Evolutionary conservation across 2,888 invertebrate genomes (phyloP).

Genomic region (Digitonthophagus gazella): DNA sequence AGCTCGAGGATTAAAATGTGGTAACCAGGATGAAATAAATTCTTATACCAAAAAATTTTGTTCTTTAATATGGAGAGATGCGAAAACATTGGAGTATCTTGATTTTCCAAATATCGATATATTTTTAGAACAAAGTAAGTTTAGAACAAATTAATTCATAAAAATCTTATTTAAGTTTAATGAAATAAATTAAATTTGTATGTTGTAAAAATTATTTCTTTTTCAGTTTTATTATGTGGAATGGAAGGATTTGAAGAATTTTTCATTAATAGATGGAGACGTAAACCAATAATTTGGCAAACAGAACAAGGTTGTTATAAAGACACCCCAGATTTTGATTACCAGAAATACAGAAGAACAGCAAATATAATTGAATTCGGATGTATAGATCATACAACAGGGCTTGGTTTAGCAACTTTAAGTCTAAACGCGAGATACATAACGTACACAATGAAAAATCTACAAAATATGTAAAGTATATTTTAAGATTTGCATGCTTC

Average conservation of each 20-base stretch:
- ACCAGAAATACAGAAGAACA: constrained; percentile 31
- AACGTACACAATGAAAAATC: neutral
- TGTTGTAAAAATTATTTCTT: constrained; percentile 2
- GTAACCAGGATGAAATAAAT: neutral
- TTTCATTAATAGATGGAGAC: constrained; percentile 43
- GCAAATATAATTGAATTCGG: constrained; percentile 45
- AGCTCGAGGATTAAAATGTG: constrained; percentile 26
- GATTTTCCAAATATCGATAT: constrained; percentile 41
- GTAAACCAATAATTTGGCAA: constrained; percentile 48
- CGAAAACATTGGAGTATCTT: constrained; percentile 38
- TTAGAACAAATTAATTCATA: too few species aligned
- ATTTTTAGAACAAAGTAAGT: constrained; percentile 44
- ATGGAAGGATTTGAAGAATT: constrained; percentile 53
- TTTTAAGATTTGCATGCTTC: neutral
- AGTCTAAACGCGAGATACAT: constrained; percentile 39
- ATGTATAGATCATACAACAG: constrained; percentile 51
- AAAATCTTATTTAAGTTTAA: neutral
- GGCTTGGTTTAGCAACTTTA: constrained; percentile 49
- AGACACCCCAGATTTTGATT: constrained; percentile 17
- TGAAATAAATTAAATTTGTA: neutral
- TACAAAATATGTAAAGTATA: neutral
- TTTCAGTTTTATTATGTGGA: constrained; percentile 52
- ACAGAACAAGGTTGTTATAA: constrained; percentile 47
- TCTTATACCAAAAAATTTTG: constrained; percentile 35
- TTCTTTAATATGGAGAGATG: constrained; percentile 40